Evolutionary conservation across 1,140 invertebrate genomes (phyloP), one percentile per base, ranked within the genome.

Genomic region (Achroia grisella): DNA sequence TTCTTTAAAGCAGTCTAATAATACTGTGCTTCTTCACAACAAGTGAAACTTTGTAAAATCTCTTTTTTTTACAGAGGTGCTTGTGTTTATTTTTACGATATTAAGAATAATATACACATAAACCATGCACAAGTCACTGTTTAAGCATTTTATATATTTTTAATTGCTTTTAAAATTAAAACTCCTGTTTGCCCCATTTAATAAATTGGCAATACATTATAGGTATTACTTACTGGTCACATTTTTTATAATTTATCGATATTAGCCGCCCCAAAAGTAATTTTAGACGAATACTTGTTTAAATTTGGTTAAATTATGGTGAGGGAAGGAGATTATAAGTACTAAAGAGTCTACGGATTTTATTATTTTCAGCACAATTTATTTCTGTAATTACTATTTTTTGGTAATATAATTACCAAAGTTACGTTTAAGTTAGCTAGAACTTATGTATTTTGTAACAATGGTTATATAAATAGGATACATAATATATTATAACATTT

Each of bases 121-220:
- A 23, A 23, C 2, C 2, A 23, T 6, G 17, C 17, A 3, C 6
- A 23, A 23, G 17, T 23, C 17, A 23, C 6, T 23, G 17, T 23
- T 23, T 23, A 23, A 23, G 6, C 17, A 23, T 6, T 23, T 23
- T 23, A 23, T 23, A 23, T 31, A 31, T 37, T 37, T 37, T 37
- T 48, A 40, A 48, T 48, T 48, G 32, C 37, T 41, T 41, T 40
- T 35, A 40, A 48, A 41, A 41, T 48, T 13, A 35, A 32, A 17
- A 27, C 12, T 33, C 45, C 29, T 48, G 37, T 48, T 48, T 48
- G 31, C 37, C 39, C 32, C 46, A 35, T 48, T 48, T 23, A 34
- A 28, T 27, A 33, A 41, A 48, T 48, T 35, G 39, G 39, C 33
- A 36, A 48, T 48, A 42, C 39, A 48, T 48, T 42, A 48, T n/a